Percentiles rank a stretch among this genome's conserved stretches.
These are phyloP conservation scores for Parthenolecanium corni DNA, from an alignment of 2,888 invertebrate genomes.

Conservation along the genomic window DNA sequence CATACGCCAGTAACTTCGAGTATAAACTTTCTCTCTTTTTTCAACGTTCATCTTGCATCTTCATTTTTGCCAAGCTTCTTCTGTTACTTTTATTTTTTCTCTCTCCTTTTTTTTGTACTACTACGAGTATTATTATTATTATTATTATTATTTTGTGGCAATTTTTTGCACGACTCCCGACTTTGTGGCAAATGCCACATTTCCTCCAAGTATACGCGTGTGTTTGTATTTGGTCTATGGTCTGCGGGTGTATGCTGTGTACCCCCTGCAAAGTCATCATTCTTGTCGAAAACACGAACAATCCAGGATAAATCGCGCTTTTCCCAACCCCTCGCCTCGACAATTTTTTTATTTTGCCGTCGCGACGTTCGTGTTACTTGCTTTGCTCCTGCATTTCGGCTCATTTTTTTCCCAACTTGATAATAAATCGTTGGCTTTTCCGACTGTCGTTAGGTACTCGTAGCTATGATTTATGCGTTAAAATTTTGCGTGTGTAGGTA, in stretches of 20 bases:
- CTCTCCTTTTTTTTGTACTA: not conserved
- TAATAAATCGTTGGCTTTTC: conserved; percentile 26
- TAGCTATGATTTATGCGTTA: not conserved
- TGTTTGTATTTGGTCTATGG: no score
- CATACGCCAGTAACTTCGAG: no score
- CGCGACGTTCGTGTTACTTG: not conserved
- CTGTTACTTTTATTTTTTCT: not conserved
- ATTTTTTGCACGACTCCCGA: conserved; percentile 2
- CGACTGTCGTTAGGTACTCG: conserved; percentile 21
- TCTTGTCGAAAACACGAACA: conserved; percentile 27
- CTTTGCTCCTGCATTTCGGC: no score
- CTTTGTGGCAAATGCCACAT: conserved; percentile 11
- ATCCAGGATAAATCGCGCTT: conserved; percentile 21
- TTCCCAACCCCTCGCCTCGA: not conserved
- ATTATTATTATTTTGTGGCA: conserved; percentile 1
- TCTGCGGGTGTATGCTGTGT: no score
- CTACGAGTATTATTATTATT: not conserved
- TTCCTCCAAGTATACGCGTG: not conserved
- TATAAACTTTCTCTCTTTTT: no score
- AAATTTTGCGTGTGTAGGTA: no score
- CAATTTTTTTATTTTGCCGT: not conserved
- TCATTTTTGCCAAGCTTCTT: not conserved
- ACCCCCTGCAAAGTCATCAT: conserved; percentile 18
- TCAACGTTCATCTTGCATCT: no score
- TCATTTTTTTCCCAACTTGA: conserved; percentile 6